Base-by-base conservation (phyloP, 2,113 vertebrate species). In the Odontesthes bonariensis region DNA sequence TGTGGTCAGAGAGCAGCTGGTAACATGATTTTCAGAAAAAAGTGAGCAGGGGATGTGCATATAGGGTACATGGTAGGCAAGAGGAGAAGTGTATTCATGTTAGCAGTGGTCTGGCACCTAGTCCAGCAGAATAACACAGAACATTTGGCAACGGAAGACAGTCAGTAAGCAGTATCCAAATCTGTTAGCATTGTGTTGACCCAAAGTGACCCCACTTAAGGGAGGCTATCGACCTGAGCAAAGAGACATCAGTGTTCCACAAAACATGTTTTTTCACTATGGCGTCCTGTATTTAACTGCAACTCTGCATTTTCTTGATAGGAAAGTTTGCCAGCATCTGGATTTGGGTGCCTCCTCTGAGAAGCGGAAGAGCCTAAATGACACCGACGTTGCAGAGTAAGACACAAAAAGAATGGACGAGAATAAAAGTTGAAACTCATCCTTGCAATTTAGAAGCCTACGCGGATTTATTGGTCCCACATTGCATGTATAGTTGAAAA, bases 1-100 rank as follows among this genome's bases (percentile, higher is more conserved):
- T 93, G 92, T 75, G 92, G 92, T 91, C 77, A 56, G 64, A 46
- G 76, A 89, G 86, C 92, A 91, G 91, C 91, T 92, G 90, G 85
- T 82, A 92, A 91, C 85, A 85, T 89, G 86, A 92, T 90, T 93
- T 90, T 85, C 73, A 89, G 72, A 83, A 38, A 65, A 44, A 63
- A 82, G 79, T 81, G 84, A 81, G 57, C 83, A 77, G 82, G 82
- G 76, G 82, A 85, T 83, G 69, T 83, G 83, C 57, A 81, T 60
- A 84, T 73, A 92, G 62, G 85, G 86, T 72, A 75, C 66, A 84
- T 60, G 63, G 73, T 57, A 70, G 69, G 77, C 70, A 66, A 20
- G 49, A 59, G 60, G 53, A 77, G 75, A 86, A 80, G 75, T 86
- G 75, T 81, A 88, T 87, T 86, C 82, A 82, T 84, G 89, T 89